These are phyloP conservation scores for Hydrotaea cyrtoneurina DNA, from an alignment of 2,888 invertebrate species.

Conservation along the genomic window DNA sequence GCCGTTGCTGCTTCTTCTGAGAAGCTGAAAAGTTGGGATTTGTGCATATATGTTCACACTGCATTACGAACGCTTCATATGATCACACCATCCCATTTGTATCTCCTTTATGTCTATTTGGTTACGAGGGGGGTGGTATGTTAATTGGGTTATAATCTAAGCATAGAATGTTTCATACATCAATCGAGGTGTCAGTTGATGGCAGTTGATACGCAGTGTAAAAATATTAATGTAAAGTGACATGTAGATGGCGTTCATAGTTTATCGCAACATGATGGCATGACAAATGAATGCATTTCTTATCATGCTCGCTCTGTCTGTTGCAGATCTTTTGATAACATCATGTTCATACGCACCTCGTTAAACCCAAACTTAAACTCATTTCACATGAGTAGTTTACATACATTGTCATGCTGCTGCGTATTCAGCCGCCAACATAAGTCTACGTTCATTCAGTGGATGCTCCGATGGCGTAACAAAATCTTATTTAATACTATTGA, in stretches of 20 bases:
- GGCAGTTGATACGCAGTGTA: no score
- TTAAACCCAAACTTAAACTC: neutral
- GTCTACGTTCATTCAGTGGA: neutral
- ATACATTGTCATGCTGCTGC: neutral
- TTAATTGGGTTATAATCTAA: neutral
- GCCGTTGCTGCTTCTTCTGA: neutral
- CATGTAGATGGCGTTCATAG: neutral
- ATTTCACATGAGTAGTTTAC: neutral
- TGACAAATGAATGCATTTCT: neutral
- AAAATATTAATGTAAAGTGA: no score
- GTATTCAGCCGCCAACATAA: neutral
- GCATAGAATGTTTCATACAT: no score
- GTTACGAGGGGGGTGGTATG: neutral
- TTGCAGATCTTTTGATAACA: no score
- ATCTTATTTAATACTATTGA: conserved; percentile 35
- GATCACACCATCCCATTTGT: neutral
- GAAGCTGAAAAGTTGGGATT: neutral
- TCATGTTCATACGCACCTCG: neutral
- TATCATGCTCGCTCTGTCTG: no score
- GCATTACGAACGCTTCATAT: neutral
- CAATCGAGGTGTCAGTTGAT: no score
- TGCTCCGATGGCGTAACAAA: neutral
- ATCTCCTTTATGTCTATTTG: neutral
- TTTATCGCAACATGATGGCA: neutral
- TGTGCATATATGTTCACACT: neutral